A percentile compares a stretch with the other conserved stretches of the same genome.
Evolutionary conservation across 64 coral and sea anemone genomes (phyloP).

Genomic region (Trachythela sp.): DNA sequence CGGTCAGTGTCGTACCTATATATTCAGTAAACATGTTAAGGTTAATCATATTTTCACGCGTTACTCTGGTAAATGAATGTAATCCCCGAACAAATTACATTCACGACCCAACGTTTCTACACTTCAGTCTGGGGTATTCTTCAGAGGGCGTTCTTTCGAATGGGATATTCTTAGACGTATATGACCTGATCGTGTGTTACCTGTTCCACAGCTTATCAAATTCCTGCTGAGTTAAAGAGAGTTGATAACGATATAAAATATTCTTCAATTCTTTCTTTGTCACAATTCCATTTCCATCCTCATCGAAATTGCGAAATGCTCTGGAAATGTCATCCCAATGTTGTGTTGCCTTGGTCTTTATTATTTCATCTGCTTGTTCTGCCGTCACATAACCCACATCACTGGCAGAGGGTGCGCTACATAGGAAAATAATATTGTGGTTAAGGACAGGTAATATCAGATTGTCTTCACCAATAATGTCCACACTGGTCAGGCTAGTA

Average conservation of each 20-base stretch:
- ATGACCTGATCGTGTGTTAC: constrained; percentile 50
- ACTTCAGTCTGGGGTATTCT: no score
- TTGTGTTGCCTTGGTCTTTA: constrained; percentile 70
- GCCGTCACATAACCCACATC: constrained; percentile 71
- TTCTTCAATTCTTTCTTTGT: constrained; percentile 88
- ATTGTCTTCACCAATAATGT: no score
- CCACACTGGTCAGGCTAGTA: no score
- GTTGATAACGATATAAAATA: constrained; percentile 83
- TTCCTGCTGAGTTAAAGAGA: constrained; percentile 73
- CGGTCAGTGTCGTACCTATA: not conserved
- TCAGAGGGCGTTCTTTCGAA: no score
- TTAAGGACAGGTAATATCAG: no score
- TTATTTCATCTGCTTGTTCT: constrained; percentile 67
- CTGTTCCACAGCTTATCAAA: constrained; percentile 89
- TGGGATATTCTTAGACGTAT: no score
- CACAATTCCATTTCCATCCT: constrained; percentile 88
- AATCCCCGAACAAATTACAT: no score
- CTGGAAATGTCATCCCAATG: constrained; percentile 73
- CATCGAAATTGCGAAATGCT: constrained; percentile 83
- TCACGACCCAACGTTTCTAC: no score
- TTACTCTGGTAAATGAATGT: no score
- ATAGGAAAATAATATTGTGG: not conserved
- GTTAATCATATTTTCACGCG: not conserved
- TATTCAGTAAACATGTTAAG: not conserved
- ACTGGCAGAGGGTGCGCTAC: constrained; percentile 56